Base-by-base conservation (phyloP, 2,888 invertebrate genomes). In the Listrodromus nycthemerus region DNA sequence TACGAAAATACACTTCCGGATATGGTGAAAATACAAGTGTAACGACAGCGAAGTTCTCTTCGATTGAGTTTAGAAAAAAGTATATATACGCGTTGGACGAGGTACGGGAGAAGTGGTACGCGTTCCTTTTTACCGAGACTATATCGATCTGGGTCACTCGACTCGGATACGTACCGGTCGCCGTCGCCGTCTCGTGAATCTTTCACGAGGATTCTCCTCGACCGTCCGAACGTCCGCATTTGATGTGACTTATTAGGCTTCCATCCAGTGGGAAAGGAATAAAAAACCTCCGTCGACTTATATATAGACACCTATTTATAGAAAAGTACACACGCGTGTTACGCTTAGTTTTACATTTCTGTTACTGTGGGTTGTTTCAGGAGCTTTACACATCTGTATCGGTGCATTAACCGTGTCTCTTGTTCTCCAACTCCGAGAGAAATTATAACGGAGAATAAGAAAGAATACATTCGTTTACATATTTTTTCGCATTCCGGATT, bases 61-160 rank as follows among this genome's bases (percentile, higher is more conserved):
- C 63, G n/a, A 24, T 45, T 63, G 48, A 30, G n/a, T 21, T 84
- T 58, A 74, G 81, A 74, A 37, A 63, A 55, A 27, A 52, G 19
- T n/a, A 65, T 63, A 67, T 63, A 27, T 70, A 30, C 30, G 41
- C 74, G 41, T 13, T 41, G 21, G 33, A 66, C 24, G 30, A 83
- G 41, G 30, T 21, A 66, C 55, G 50, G 27, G 69, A 27, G 52
- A 76, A 76, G 69, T 24, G 61, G 37, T 69, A 45, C 50, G 24
- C 58, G 33, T 70, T 27, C 48, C 48, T 58, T 52, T 67, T 69
- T 65, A 75, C 45, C 71, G 63, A 75, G 75, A 71, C 70, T 66
- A 45, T 65, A 79, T 79, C 79, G 75, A 83, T 79, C 79, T 75
- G 75, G 79, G 79, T 70, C 75, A 83, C 63, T 83, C 70, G 78